These are phyloP conservation scores for Clarias laeviceps DNA, from an alignment of 2,797 vertebrate species.

Conservation along the genomic window DNA sequence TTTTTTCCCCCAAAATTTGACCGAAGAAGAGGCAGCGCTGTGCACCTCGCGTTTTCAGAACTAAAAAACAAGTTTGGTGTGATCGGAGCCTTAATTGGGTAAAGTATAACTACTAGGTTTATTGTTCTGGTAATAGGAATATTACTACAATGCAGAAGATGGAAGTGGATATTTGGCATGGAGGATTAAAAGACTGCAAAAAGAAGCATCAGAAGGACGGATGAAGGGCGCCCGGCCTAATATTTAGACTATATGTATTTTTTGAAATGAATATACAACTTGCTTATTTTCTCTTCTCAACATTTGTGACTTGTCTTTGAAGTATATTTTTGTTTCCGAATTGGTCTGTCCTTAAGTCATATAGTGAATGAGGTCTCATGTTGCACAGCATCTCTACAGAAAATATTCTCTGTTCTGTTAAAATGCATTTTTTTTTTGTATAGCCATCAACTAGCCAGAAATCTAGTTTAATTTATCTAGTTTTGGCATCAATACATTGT, in stretches of 20 bases:
- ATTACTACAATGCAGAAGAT: conserved; percentile 19
- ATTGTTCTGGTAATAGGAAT: neutral
- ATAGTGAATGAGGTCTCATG: neutral
- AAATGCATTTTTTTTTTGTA: neutral
- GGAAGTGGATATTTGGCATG: conserved; percentile 44
- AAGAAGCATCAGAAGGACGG: conserved; percentile 22
- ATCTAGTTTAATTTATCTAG: neutral
- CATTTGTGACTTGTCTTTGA: neutral
- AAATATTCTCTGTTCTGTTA: neutral
- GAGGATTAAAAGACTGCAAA: conserved; percentile 44
- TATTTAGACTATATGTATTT: neutral
- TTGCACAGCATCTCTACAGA: neutral
- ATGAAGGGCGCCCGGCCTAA: conserved; percentile 15
- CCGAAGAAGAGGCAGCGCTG: no score
- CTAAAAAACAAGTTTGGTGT: no score
- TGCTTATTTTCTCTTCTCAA: neutral
- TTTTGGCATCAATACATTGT: neutral
- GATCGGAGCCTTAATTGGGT: neutral
- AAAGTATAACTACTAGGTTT: neutral
- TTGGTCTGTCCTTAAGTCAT: neutral
- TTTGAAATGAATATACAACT: neutral
- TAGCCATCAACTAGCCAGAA: neutral
- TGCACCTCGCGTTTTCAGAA: no score
- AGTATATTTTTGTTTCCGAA: neutral
- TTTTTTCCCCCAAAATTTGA: no score